Evolutionary conservation across 2,888 invertebrate species (phyloP), one percentile per base, ranked within the genome.

Genomic region (Salticus scenicus): DNA sequence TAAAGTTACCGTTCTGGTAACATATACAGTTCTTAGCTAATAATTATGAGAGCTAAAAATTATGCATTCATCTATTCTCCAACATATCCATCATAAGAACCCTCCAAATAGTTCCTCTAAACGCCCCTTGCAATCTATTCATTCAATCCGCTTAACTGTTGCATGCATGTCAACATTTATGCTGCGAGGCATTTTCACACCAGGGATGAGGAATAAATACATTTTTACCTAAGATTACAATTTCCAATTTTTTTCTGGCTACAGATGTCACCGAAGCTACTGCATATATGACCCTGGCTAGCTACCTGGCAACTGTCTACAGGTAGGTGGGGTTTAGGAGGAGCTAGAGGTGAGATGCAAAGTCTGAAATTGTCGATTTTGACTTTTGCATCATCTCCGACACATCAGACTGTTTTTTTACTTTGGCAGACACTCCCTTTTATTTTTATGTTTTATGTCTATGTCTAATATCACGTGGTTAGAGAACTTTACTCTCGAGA

Each of bases 201-300:
- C 71, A 76, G 76, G 69, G n/a, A 76, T 47, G 4, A 66, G 30
- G 66, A 64, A 33, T 42, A 75, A 75, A 30, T 41, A 12, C 41
- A 64, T 66, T 64, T 64, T 47, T 73, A 33, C 37, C 33, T 51
- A 8, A 37, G 30, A 20, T 27, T n/a, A 57, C 31, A 27, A 30
- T 76, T 37, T 31, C 69, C 8, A 31, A 17, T 51, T 17, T n/a
- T n/a, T 8, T 17, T n/a, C 24, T 37, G 10, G 10, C 72, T 24
- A 73, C 83, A 83, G 83, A 83, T 83, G 83, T 77, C 83, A 77
- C 71, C 69, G 67, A 57, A 74, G 69, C 41, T 76, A 71, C 75
- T 76, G 73, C 67, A 37, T 51, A 51, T 70, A 37, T 27, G 72
- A 64, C 79, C 72, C 79, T 74, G 74, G 41, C 37, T 24, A 69